Evolutionary conservation across 2,113 vertebrate species (phyloP), one percentile per base, ranked within the genome.

Genomic region (Hydrolagus affinis): DNA sequence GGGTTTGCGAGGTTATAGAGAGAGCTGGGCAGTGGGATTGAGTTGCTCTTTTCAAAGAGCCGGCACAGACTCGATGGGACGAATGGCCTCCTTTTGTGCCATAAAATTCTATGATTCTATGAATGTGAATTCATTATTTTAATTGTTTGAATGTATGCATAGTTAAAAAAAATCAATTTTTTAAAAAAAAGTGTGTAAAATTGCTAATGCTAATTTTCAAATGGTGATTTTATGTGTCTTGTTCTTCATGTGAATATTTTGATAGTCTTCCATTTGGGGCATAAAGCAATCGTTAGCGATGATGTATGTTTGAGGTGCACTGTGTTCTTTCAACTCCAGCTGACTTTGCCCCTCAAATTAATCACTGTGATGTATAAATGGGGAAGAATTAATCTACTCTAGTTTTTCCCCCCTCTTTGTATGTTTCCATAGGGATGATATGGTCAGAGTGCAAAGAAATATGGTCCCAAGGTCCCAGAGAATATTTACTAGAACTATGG

Each of bases 371-470:
- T 21, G 8, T 19, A 28, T 25, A 32, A 83, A 80, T 30, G 60
- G 28, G 12, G 14, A 44, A 70, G 17, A 57, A 30, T 71, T 85
- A 85, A 85, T 56, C 23, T 32, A 44, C 32, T 32, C 66, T 72
- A 0, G 1, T 80, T 68, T 68, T 83, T 28, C 28, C 78, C 44
- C 44, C 78, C 44, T 6, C 6, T 44, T 44, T 44, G 1, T 44
- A 6, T 44, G 44, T 70, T 14, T 21, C 85, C 78, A 59, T 87
- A 99, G 97, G 97, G 17, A 99, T 98, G 94, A 97, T 98, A 91
- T 98, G 97, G 95, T 94, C 96, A 23, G 97, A 96, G 90, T 99
- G 97, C 89, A 97, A 96, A 90, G 94, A 96, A 89, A 97, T 99
- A 86, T 99, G 97, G 97, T 94, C 93, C 30, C 95, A 97, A 90